phyloP scores from a whole-genome alignment of 2,888 invertebrate genomes.

The Drosophila mimetica region DNA sequence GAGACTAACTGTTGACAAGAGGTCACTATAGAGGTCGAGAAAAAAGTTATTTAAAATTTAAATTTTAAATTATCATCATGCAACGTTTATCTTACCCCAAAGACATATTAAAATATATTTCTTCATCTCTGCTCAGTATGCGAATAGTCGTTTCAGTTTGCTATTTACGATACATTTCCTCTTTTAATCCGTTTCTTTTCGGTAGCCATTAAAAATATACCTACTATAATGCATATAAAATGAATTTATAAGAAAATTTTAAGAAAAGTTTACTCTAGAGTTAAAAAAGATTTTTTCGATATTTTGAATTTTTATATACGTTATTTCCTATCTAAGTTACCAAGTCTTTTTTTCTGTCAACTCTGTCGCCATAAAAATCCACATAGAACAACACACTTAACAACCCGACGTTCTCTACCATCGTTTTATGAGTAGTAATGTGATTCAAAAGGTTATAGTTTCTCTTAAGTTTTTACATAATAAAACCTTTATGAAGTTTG shows the following conservation, averaged over 20 bases:
- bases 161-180: too few relatives aligned
- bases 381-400: not conserved
- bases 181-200: not conserved
- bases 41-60: not conserved
- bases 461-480: not conserved
- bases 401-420: not conserved
- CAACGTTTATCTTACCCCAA: not conserved
- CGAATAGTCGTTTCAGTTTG: not conserved
- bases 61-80: too few relatives aligned
- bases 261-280: not conserved
- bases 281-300: too few relatives aligned
- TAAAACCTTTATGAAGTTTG: slow-evolving; percentile 20
- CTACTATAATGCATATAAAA: too few relatives aligned
- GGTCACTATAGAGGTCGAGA: not conserved
- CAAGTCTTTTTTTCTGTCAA: not conserved
- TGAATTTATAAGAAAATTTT: too few relatives aligned
- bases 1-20: too few relatives aligned
- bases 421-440: slow-evolving; percentile 11
- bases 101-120: not conserved
- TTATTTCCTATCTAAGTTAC: too few relatives aligned
- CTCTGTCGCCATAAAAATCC: not conserved
- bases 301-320: too few relatives aligned
- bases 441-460: slow-evolving; percentile 24
- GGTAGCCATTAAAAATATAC: not conserved
- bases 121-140: not conserved